A percentile compares a stretch with the other conserved stretches of the same genome.
These are phyloP conservation scores for Papilio elwesi DNA, from an alignment of 2,888 invertebrate species.

Conservation along the genomic window DNA sequence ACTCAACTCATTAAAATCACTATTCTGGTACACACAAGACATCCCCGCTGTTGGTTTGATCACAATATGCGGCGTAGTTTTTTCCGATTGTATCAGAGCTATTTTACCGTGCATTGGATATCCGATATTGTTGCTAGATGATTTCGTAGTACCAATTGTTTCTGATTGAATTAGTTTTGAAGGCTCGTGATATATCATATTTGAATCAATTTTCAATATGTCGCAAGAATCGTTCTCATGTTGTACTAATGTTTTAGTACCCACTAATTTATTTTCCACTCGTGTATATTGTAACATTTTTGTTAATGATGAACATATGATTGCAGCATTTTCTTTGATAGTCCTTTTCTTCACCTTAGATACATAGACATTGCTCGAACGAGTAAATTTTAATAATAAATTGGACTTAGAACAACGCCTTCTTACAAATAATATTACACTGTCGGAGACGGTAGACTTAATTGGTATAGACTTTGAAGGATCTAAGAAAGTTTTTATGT, in stretches of 20 bases:
- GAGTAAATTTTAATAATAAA: conserved; percentile 58
- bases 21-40: conserved; percentile 21
- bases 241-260: neutral
- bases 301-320: conserved; percentile 16
- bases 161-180: conserved; percentile 15
- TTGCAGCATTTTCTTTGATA: conserved; percentile 45
- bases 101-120: neutral
- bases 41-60: conserved; percentile 48
- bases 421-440: conserved; percentile 16
- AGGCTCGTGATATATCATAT: neutral
- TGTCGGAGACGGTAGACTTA: conserved; percentile 21
- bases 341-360: conserved; percentile 52
- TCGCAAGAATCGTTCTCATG: neutral
- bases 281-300: neutral
- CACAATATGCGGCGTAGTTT: conserved; percentile 50
- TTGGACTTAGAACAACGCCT: neutral
- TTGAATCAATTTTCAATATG: conserved; percentile 12
- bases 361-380: conserved; percentile 63
- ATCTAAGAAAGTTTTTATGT: conserved; percentile 54
- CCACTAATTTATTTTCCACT: conserved; percentile 8
- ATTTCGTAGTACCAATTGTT: conserved; percentile 1
- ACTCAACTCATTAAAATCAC: neutral
- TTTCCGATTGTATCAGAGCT: conserved; percentile 25
- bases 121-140: neutral
- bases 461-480: conserved; percentile 9